Conservation (phyloP, 1,140 invertebrate genomes). For the Conus ventricosus region DNA sequence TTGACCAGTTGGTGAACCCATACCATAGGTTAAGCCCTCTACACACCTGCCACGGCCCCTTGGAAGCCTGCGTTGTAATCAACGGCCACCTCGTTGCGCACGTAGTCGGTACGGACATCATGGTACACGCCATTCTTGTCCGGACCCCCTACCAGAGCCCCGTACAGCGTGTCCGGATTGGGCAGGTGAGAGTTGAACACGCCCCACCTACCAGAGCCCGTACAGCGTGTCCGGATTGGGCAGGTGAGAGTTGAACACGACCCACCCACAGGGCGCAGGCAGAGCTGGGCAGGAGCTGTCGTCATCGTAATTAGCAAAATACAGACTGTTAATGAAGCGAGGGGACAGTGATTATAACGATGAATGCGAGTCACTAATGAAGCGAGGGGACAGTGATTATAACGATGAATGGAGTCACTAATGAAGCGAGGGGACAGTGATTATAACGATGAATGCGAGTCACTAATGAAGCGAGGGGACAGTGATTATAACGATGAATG, state of each 20-base stretch:
- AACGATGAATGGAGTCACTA: no score
- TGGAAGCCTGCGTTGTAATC: slow-evolving; percentile 73
- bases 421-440: no score
- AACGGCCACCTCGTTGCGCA: slow-evolving; percentile 71
- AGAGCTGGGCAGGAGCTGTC: not conserved
- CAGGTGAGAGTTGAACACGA: slow-evolving; percentile 39
- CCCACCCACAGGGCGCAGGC: no score
- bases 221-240: slow-evolving; percentile 62
- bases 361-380: no score
- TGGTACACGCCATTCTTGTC: no score
- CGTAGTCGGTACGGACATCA: slow-evolving; percentile 66
- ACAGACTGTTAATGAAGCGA: no score
- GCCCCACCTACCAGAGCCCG: slow-evolving; percentile 64
- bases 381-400: no score
- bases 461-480: no score
- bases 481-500: no score
- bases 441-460: no score
- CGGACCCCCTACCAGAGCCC: slow-evolving; percentile 63
- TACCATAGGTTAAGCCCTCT: not conserved
- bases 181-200: slow-evolving; percentile 47
- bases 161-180: slow-evolving; percentile 65
- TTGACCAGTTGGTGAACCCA: not conserved
- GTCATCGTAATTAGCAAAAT: no score
- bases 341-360: no score
- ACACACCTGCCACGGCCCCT: not conserved